Evolutionary conservation across 2,888 invertebrate genomes (phyloP), one percentile per base, ranked within the genome.

Genomic region (Leptarthrus brevirostris): DNA sequence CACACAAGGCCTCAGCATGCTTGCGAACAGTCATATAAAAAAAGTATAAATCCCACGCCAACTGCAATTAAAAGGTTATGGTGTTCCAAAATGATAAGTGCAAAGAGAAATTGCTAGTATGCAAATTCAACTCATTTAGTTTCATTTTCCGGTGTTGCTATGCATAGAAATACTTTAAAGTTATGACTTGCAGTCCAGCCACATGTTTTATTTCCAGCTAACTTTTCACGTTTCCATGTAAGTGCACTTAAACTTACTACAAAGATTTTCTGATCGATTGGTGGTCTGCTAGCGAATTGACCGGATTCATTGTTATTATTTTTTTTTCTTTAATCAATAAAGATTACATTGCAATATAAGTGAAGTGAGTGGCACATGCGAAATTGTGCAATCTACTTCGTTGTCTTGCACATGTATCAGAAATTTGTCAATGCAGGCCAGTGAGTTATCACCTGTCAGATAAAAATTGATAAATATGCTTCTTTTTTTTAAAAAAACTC

Each of bases 271-370:
- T 56, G 56, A 56, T 56, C 56, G 56, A 34, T 24, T 56, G 56
- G 26, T 56, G 26, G 30, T 16, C 30, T 24, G 30, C 30, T 24
- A 24, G 54, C 24, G 3, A 24, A 54, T 20, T 54, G 54, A 54
- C 54, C 56, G 56, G 56, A 24, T 56, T 56, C 56, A 24, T 56
- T 56, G 56, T 56, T 56, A 56, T 56, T 56, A 56, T 56, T 56
- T 56, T 56, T 24, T 26, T 16, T 56, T 26, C n/a, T n/a, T 30
- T 10, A 8, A 56, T n/a, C n/a, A n/a, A 12, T 56, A 14, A 24
- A 26, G 30, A 56, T 56, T 24, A 14, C 56, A 30, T 30, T 30
- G 3, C 30, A 10, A 26, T 14, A 4, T 16, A 16, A 26, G 14
- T 34, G 34, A 10, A 56, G n/a, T n/a, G n/a, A n/a, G n/a, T n/a